Evolutionary conservation across 92 coral and sea anemone genomes (phyloP), one percentile per base, ranked within the genome.

Genomic region (Umimayanthus kanabou): DNA sequence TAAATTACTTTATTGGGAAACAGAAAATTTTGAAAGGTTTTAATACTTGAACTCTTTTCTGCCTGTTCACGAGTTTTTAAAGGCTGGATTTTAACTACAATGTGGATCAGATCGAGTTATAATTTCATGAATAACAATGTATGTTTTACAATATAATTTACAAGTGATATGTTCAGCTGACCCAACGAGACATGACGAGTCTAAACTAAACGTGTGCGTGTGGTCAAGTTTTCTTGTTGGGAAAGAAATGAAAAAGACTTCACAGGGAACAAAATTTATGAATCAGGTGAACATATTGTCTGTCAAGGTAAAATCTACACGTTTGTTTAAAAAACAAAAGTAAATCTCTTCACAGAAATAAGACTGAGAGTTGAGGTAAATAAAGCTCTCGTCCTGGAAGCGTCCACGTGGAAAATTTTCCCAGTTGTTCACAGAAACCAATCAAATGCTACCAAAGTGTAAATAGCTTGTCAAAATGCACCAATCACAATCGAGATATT

Each of bases 331-430:
- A 50, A 70, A 83, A 25, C 61, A 83, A 70, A 26, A 79, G 45
- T 22, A 40, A 26, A 72, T 6, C 61, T 18, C 25, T 70, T 29
- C 42, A 43, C 47, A 40, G 26, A 49, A 83, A 82, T 11, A 87
- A 81, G 80, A 79, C 88, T 81, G 81, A 88, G 88, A 90, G 84
- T 80, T 76, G 95, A 82, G 82, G 98, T 93, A 95, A 95, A 95
- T 95, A 95, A 85, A 91, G 88, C 91, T 90, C 30, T 92, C 91
- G 92, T 91, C 89, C 90, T 82, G 91, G 90, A 77, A 86, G 73
- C 94, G 92, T 93, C 98, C 98, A 95, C 98, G 98, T 95, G 98
- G 98, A 95, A 95, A 90, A 93, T 91, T 93, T 94, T 90, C 94
- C 94, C 94, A 95, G 98, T 93, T 94, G 95, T 92, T 85, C 89